Evolutionary conservation across 2,113 vertebrate genomes (phyloP).

Genomic region (Limanda limanda): DNA sequence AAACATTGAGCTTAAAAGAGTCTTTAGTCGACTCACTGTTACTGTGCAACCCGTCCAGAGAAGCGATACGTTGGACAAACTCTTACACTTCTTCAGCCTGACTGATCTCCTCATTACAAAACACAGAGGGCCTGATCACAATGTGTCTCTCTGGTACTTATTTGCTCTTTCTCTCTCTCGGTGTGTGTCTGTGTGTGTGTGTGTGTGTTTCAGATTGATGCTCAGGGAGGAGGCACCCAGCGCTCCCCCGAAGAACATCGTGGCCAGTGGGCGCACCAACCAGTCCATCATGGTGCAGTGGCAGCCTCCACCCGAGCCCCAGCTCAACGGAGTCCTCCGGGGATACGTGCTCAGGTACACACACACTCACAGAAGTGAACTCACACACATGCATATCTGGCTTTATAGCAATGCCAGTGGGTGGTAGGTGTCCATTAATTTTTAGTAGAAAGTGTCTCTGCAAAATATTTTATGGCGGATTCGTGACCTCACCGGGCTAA

Average conservation of each 20-base stretch:
- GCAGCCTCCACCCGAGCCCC: conserved; percentile 94
- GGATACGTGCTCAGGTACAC: conserved; percentile 92
- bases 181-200: background rate
- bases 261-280: conserved; percentile 95
- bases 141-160: conserved; percentile 15
- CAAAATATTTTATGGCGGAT: background rate
- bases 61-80: background rate
- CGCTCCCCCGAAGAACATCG: conserved; percentile 94
- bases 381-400: background rate
- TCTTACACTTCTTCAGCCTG: background rate
- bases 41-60: background rate
- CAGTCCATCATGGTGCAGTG: conserved; percentile 99
- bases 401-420: background rate
- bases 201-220: conserved; percentile 84
- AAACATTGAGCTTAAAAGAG: too few relatives aligned
- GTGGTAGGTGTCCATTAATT: background rate
- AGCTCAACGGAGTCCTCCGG: conserved; percentile 92
- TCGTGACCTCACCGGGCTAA: background rate
- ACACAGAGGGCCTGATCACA: background rate
- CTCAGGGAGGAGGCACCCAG: conserved; percentile 94
- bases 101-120: conserved; percentile 22
- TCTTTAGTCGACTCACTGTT: background rate
- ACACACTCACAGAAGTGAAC: background rate
- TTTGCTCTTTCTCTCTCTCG: background rate
- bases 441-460: background rate